Percentiles rank a stretch among this genome's conserved stretches.
Evolutionary conservation across 92 coral and sea anemone genomes (phyloP).

Genomic region (Paragorgia papillata): DNA sequence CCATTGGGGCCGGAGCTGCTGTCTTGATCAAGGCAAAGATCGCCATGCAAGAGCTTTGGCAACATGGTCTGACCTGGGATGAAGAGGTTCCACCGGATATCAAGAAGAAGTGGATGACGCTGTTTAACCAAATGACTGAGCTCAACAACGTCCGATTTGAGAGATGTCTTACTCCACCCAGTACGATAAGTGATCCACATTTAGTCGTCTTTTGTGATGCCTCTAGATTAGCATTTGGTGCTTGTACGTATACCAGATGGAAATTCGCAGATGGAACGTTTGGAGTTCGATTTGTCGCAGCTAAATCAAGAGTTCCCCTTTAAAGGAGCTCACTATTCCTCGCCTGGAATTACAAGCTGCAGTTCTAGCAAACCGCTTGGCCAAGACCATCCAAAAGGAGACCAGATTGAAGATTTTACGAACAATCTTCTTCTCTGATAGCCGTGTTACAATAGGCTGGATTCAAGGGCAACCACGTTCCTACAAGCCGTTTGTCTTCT

Average conservation of each 20-base stretch:
- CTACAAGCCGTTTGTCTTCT: conserved; percentile 61
- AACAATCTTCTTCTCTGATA: conserved; percentile 46
- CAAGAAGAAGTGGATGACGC: conserved; percentile 12
- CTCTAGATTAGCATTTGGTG: conserved; percentile 50
- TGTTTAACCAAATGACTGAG: conserved; percentile 29
- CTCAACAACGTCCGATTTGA: conserved; percentile 34
- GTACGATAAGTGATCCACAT: conserved; percentile 26
- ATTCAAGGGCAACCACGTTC: conserved; percentile 52
- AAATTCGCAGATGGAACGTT: conserved; percentile 30
- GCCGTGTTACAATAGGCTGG: conserved; percentile 46
- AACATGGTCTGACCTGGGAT: conserved; percentile 18
- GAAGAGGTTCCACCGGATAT: conserved; percentile 40
- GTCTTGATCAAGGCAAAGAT: conserved; percentile 48
- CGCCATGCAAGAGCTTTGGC: conserved; percentile 59
- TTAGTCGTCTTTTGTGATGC: conserved; percentile 49
- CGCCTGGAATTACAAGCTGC: conserved; percentile 58
- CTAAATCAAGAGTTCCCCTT: conserved; percentile 42
- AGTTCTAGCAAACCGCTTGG: conserved; percentile 48
- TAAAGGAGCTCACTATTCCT: conserved; percentile 55
- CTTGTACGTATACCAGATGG: conserved; percentile 53
- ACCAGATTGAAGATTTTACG: conserved; percentile 33
- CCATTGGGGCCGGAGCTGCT: conserved; percentile 58
- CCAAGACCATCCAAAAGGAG: conserved; percentile 39
- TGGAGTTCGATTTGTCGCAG: conserved; percentile 52
- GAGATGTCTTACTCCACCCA: conserved; percentile 45